These are phyloP conservation scores for Noctuana brunneofusca DNA, from an alignment of 2,888 invertebrate species.

Conservation along the genomic window DNA sequence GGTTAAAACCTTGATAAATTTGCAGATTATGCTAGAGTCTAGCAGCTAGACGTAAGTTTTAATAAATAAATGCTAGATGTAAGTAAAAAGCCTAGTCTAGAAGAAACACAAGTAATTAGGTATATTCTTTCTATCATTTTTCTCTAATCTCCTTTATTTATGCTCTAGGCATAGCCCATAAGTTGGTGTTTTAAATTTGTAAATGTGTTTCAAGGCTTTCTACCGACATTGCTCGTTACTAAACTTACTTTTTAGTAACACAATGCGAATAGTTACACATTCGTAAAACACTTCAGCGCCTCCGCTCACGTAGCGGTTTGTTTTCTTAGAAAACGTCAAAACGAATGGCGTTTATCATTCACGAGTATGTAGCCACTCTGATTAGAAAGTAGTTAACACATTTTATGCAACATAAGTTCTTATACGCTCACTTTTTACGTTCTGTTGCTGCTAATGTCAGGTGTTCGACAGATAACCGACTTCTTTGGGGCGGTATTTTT, in stretches of 20 bases:
- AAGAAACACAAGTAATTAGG: no score
- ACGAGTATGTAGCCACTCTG: conserved; percentile 10
- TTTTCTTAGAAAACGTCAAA: conserved; percentile 24
- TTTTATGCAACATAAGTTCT: conserved; percentile 28
- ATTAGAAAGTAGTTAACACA: conserved; percentile 30
- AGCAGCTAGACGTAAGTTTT: no score
- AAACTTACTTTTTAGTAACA: no score
- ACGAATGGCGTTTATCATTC: conserved; percentile 14
- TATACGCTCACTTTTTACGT: conserved; percentile 21
- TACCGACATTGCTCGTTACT: no score
- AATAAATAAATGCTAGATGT: no score
- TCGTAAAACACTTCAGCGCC: conserved; percentile 2
- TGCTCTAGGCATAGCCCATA: no score
- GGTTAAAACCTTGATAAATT: no score
- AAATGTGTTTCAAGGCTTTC: background rate
- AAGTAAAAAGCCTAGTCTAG: no score
- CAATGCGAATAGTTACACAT: background rate
- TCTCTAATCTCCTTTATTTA: no score
- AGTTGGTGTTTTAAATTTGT: background rate
- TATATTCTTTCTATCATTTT: no score
- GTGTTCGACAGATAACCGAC: conserved; percentile 15
- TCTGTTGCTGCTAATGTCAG: background rate
- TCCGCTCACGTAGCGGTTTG: conserved; percentile 6
- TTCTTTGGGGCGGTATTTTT: background rate
- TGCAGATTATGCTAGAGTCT: no score